These are phyloP conservation scores for Temnothorax nylanderi DNA, from an alignment of 1,140 invertebrate species.

Conservation along the genomic window DNA sequence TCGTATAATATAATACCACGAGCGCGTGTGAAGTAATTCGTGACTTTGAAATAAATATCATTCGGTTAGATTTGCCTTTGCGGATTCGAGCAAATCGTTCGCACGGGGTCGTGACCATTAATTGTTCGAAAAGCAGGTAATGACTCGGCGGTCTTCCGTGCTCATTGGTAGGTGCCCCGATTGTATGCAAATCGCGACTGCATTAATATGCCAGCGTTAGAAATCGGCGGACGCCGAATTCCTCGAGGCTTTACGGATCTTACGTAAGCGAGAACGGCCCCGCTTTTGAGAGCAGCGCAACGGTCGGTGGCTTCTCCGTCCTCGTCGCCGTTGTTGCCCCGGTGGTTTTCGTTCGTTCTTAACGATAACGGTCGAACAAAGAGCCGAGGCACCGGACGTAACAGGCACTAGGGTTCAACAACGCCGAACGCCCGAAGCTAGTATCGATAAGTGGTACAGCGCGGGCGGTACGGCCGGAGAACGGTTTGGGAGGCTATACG, in stretches of 20 bases:
- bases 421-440: conserved; percentile 35
- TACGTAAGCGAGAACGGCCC: conserved; percentile 6
- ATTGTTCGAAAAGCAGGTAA: conserved; percentile 16
- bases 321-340: not conserved
- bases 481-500: conserved; percentile 10
- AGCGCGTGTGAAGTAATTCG: not conserved
- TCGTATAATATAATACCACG: not conserved
- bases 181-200: conserved; percentile 33
- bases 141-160: not conserved
- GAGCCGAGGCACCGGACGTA: conserved; percentile 47
- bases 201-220: conserved; percentile 27
- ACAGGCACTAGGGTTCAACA: conserved; percentile 29
- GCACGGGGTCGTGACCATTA: conserved; percentile 9
- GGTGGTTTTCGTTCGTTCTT: conserved; percentile 20
- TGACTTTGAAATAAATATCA: conserved; percentile 13
- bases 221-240: conserved; percentile 15
- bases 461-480: conserved; percentile 5
- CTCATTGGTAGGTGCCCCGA: not conserved
- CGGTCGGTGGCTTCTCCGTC: not conserved
- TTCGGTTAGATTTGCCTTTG: not conserved
- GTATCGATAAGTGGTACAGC: conserved; percentile 65
- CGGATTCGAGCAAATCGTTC: conserved; percentile 18
- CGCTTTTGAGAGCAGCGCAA: not conserved
- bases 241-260: conserved; percentile 22
- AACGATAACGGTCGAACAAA: conserved; percentile 55